These are phyloP conservation scores for Lasioglossum calceatum DNA, from an alignment of 2,888 invertebrate genomes.

Conservation along the genomic window DNA sequence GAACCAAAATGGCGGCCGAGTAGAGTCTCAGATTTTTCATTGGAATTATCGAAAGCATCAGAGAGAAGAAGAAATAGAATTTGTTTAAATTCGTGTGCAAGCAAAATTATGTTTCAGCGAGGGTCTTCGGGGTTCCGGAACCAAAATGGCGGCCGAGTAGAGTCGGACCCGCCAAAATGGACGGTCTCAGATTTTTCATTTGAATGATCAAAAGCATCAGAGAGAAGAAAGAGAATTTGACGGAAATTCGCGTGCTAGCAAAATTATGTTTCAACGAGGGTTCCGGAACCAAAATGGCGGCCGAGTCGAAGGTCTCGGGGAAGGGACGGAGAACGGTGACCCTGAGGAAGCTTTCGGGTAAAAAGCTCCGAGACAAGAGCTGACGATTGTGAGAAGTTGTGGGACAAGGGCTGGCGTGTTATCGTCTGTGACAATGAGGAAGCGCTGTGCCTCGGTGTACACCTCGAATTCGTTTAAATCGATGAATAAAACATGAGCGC, in stretches of 20 bases:
- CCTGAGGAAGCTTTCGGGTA: neutral
- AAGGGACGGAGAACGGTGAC: neutral
- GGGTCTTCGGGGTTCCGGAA: too few species aligned
- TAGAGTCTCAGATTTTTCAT: too few species aligned
- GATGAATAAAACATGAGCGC: constrained; percentile 68
- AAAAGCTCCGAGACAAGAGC: constrained; percentile 29
- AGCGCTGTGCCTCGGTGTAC: constrained; percentile 55
- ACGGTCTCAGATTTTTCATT: too few species aligned
- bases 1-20: neutral
- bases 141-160: too few species aligned
- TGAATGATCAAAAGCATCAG: too few species aligned
- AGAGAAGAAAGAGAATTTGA: neutral
- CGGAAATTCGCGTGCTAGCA: neutral
- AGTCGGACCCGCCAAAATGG: too few species aligned
- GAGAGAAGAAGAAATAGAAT: too few species aligned
- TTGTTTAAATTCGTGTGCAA: too few species aligned
- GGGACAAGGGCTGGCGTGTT: constrained; percentile 26
- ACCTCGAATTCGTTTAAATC: constrained; percentile 65
- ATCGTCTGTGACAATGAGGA: constrained; percentile 56
- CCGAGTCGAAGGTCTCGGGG: neutral
- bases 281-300: neutral
- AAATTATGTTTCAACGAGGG: neutral
- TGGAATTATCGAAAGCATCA: too few species aligned
- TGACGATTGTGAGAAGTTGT: constrained; percentile 1
- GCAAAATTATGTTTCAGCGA: too few species aligned